phyloP scores from a whole-genome alignment of 1,140 invertebrate genomes.

The Drosophila nikananu region DNA sequence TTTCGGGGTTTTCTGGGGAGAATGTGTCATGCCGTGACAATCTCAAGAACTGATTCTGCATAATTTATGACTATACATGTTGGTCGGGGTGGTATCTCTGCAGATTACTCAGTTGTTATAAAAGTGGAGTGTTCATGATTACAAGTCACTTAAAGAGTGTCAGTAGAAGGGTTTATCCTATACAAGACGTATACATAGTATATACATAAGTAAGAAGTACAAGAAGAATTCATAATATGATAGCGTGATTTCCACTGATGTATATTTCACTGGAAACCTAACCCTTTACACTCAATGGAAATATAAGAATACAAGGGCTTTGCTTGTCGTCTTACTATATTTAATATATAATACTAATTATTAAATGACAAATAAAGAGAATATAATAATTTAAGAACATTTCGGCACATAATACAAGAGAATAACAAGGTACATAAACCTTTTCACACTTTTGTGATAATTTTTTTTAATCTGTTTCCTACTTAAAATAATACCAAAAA shows the following conservation, averaged over 20 bases:
- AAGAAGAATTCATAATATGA: not conserved
- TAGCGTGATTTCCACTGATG: not conserved
- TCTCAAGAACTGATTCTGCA: constrained; percentile 21
- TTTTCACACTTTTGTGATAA: too few species aligned
- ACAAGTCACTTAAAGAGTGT: not conserved
- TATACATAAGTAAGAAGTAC: too few species aligned
- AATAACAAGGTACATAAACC: too few species aligned
- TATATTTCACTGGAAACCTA: not conserved
- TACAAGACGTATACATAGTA: too few species aligned
- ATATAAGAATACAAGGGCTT: too few species aligned
- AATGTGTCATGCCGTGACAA: constrained; percentile 25
- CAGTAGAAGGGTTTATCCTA: not conserved
- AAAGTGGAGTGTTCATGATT: constrained; percentile 5
- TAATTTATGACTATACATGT: constrained; percentile 19
- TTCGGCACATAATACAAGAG: too few species aligned
- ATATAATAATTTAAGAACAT: too few species aligned
- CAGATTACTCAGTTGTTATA: constrained; percentile 17
- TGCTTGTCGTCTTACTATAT: not conserved
- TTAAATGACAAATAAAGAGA: not conserved
- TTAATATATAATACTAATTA: too few species aligned
- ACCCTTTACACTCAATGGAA: too few species aligned
- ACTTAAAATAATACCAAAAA: too few species aligned
- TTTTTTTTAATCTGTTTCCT: too few species aligned
- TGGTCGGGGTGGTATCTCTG: constrained; percentile 1
- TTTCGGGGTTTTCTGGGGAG: constrained; percentile 8